Evolutionary conservation across 2,888 invertebrate genomes (phyloP), one percentile per base, ranked within the genome.

Genomic region (Calliphora vomitoria): DNA sequence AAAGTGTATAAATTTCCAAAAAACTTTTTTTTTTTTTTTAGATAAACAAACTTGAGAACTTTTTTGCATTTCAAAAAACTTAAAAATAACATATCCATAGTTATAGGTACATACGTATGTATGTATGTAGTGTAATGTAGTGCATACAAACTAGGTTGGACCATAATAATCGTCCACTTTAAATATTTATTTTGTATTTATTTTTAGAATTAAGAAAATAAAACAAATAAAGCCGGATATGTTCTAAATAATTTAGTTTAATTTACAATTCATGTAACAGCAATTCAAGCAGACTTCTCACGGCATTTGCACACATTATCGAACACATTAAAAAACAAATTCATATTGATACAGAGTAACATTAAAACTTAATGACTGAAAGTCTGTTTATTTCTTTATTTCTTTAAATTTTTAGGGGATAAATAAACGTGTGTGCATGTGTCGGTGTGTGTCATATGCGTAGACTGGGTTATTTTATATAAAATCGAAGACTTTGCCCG

Each of bases 311-410:
- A 50, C 15, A 50, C 50, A 15, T 15, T 50, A 3, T 50, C 5
- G 11, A 1, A 31, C 31, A 31, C 1, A 31, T 31, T 31, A 31
- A 15, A 15, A 50, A 50, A 50, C 15, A 50, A 50, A 50, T 5
- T 50, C 11, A 15, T 50, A 66, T 66, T 41, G 41, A 41, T 66
- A 18, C 18, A 66, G 31, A 1, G 38, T 66, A 66, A 66, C 64
- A 41, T n/a, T 41, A 66, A 66, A 66, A 18, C 64, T 38, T 38
- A 41, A 10, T 66, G 64, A 66, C 64, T 41, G 8, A 18, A 66
- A 66, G 8, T 3, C 10, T 18, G n/a, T 66, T 41, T 5, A 10
- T 38, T 38, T 62, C 8, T 3, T 50, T 50, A 15, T 50, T 31
- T 13, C 15, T 50, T 50, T 15, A 3, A 1, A 15, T 50, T 50